Conservation (phyloP, 2,888 invertebrate species). For the Drosophila leonis region DNA sequence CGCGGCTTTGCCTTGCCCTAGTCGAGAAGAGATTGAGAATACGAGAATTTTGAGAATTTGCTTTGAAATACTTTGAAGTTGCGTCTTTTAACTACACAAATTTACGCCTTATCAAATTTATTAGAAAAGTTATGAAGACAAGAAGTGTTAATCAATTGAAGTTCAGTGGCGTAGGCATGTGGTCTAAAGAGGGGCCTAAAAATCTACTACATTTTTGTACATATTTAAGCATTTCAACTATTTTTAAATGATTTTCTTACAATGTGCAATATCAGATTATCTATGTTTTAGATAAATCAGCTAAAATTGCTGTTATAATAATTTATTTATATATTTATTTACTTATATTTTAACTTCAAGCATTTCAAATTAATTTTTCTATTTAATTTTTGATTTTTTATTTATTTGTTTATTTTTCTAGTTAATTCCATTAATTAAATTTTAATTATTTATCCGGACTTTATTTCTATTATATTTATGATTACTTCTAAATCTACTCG, state of each 20-base stretch:
- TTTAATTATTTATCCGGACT: too few relatives aligned
- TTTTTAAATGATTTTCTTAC: neutral
- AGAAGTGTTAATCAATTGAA: constrained; percentile 16
- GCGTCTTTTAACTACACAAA: neutral
- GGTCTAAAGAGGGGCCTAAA: neutral
- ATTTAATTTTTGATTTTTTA: too few relatives aligned
- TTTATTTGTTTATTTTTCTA: too few relatives aligned
- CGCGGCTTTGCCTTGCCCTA: constrained; percentile 68
- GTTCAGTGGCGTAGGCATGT: neutral
- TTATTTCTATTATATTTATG: too few relatives aligned
- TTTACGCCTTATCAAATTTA: neutral
- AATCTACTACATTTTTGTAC: neutral
- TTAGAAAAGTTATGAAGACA: neutral
- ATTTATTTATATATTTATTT: too few relatives aligned
- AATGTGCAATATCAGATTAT: neutral
- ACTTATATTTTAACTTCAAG: too few relatives aligned
- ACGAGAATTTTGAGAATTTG: neutral
- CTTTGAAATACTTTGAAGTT: neutral
- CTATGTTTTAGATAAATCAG: too few relatives aligned
- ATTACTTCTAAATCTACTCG: too few relatives aligned
- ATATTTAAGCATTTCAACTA: neutral
- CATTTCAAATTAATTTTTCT: too few relatives aligned
- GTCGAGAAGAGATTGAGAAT: neutral
- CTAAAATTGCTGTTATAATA: too few relatives aligned
- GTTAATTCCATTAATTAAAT: too few relatives aligned